Conservation (phyloP, 2,888 invertebrate genomes). For the Didymodactylos carnosus region DNA sequence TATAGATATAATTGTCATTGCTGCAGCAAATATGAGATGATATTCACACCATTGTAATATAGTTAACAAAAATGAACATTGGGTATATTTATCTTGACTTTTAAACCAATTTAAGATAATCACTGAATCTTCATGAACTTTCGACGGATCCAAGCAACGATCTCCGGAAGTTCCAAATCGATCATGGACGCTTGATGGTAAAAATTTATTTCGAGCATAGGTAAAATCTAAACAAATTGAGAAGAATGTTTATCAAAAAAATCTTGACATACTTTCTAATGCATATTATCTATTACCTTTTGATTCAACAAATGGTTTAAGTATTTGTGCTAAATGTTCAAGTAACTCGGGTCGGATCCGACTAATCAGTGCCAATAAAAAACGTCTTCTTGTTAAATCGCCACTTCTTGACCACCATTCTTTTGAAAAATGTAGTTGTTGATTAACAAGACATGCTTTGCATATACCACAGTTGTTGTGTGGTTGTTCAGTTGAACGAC, state of each 20-base stretch:
- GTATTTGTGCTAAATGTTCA: background rate
- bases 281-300: no score
- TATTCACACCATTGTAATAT: background rate
- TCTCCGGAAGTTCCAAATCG: no score
- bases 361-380: background rate
- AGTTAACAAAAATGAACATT: background rate
- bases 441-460: background rate
- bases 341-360: background rate
- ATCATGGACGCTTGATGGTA: background rate
- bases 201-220: constrained; percentile 26
- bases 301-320: background rate
- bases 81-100: background rate
- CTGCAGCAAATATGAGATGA: background rate
- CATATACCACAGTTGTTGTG: background rate
- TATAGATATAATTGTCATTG: background rate
- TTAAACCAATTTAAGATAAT: background rate
- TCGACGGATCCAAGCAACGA: background rate
- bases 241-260: no score
- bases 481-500: background rate
- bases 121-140: background rate
- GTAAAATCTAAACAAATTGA: constrained; percentile 22
- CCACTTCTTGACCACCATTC: background rate
- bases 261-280: no score
- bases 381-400: background rate
- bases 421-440: background rate